These are phyloP conservation scores for Chionis minor DNA, from an alignment of 2,113 vertebrate genomes.

Conservation along the genomic window DNA sequence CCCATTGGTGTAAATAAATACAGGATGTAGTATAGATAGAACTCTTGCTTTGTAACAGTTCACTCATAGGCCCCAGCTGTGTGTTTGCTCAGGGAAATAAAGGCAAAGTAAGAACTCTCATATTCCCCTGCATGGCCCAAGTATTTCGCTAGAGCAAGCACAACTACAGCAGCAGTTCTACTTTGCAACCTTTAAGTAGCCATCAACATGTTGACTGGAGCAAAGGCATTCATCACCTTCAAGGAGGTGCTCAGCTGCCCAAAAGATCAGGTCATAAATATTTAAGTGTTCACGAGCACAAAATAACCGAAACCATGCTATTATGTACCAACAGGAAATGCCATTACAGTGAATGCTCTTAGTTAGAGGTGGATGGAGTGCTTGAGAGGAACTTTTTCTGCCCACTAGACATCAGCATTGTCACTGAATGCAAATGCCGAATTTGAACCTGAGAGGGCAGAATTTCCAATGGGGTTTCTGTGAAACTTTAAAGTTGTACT, in stretches of 20 bases:
- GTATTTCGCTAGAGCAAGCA: not conserved
- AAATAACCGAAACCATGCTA: not conserved
- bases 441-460: not conserved
- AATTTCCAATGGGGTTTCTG: not conserved
- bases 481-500: not conserved
- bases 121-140: not conserved
- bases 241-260: not conserved
- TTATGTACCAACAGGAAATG: not conserved
- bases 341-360: not conserved
- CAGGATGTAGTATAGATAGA: not conserved
- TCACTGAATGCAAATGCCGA: not conserved
- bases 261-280: not conserved
- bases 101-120: not conserved
- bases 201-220: not conserved
- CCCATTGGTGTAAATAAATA: constrained; percentile 12
- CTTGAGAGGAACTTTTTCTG: not conserved
- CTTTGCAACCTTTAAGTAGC: not conserved
- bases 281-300: not conserved
- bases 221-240: not conserved
- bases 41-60: not conserved
- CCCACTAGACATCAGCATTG: not conserved
- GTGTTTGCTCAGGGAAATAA: constrained; percentile 10
- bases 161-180: not conserved
- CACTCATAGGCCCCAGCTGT: not conserved
- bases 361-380: not conserved